A percentile compares a stretch with the other conserved stretches of the same genome.
phyloP scores from a whole-genome alignment of 2,113 vertebrate species.

The Ptyas mucosa region DNA sequence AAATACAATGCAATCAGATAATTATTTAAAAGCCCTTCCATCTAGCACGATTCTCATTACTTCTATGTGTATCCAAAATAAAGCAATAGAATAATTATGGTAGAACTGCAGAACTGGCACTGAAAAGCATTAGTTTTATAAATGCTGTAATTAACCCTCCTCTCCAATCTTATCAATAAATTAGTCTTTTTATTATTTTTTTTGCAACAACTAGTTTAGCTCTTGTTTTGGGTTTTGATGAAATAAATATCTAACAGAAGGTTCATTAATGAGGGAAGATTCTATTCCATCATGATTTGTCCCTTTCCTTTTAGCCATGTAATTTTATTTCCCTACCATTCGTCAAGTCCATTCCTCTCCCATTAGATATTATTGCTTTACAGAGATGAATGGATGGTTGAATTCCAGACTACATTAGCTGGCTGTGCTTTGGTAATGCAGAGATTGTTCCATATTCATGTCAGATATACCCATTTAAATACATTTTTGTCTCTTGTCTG shows the following conservation, averaged over 20 bases:
- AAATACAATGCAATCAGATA: neutral
- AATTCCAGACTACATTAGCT: neutral
- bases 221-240: neutral
- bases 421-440: neutral
- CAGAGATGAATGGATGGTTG: neutral
- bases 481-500: neutral
- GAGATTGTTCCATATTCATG: neutral
- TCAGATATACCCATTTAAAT: neutral
- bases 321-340: neutral
- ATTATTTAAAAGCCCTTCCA: neutral
- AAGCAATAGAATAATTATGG: neutral
- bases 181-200: neutral
- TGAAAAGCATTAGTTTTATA: neutral
- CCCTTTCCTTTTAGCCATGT: neutral
- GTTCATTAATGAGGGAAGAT: neutral
- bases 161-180: neutral
- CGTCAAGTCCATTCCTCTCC: neutral
- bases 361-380: slow-evolving; percentile 1
- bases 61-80: neutral
- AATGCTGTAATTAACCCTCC: neutral
- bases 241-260: neutral
- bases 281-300: neutral
- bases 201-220: neutral
- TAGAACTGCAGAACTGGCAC: neutral
- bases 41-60: neutral